Evolutionary conservation across 1,140 invertebrate genomes (phyloP), one percentile per base, ranked within the genome.

Genomic region (Paralvinella palmiformis): DNA sequence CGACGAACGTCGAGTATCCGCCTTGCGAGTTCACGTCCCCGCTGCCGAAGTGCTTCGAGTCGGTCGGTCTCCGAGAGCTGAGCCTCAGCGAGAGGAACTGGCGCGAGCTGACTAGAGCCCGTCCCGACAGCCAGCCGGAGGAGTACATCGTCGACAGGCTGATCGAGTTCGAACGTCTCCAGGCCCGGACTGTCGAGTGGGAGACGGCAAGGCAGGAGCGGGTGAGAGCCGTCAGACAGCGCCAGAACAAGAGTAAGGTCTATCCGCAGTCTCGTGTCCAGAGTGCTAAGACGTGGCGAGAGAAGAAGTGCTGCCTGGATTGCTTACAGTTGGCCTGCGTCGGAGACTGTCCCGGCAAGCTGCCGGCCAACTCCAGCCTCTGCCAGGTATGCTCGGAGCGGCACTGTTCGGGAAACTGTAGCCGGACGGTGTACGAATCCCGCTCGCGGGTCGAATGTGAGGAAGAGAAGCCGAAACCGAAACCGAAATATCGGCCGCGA

Each of bases 271-370:
- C 62, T 32, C 62, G 70, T 7, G 67, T 37, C 17, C 57, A 37
- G 22, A 71, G 67, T 67, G 70, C 69, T 24, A 71, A 69, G 37
- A 20, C 57, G 10, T 57, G 65, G 7, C 52, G 63, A 20, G 71
- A 72, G 59, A 72, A 68, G 63, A 72, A 68, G 63, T 76, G 74
- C 45, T 73, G 73, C 32, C 52, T 63, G 20, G 63, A 64, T 29
- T 78, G 76, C 64, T 62, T 77, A 27, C 75, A 76, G 62, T 65
- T 68, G 1, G 71, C 73, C 0, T 77, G 75, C 56, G 66, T 72
- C 48, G 75, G 75, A 13, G 73, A 78, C 69, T 76, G 76, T 65
- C 73, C 75, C 0, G 71, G 71, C 29, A 78, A 78, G 29, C 59
- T 65, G 59, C 59, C 64, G 62, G 63, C 67, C 6, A 15, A 6